Percentiles rank a stretch among this genome's conserved stretches.
Evolutionary conservation across 1,140 invertebrate genomes (phyloP).

Genomic region (Trichogramma pretiosum): DNA sequence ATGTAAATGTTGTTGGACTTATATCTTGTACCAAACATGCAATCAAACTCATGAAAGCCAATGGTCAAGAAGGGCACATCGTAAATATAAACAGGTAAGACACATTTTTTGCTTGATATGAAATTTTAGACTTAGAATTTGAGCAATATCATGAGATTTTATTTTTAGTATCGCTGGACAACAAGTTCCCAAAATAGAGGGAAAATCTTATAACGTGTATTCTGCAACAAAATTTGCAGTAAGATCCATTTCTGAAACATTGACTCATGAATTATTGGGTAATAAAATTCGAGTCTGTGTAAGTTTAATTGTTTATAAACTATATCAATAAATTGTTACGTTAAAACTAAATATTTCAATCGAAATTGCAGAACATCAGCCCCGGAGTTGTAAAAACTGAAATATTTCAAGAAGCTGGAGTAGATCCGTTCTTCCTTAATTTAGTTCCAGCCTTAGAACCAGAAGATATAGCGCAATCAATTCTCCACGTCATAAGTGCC

Average conservation of each 20-base stretch:
- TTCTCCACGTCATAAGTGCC: conserved; percentile 25
- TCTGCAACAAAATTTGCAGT: conserved; percentile 54
- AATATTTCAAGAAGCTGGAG: conserved; percentile 22
- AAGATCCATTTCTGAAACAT: conserved; percentile 50
- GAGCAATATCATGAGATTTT: background rate
- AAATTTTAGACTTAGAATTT: background rate
- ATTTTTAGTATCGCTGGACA: conserved; percentile 38
- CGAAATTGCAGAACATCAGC: conserved; percentile 18
- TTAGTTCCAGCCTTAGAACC: conserved; percentile 19
- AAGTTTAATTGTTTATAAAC: too few species aligned
- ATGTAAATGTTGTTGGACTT: conserved; percentile 50
- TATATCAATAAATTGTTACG: too few species aligned
- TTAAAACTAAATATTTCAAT: too few species aligned
- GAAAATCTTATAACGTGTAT: conserved; percentile 43
- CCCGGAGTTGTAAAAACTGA: conserved; percentile 11
- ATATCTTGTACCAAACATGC: conserved; percentile 49
- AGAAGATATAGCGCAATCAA: conserved; percentile 25
- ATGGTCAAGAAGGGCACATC: conserved; percentile 55
- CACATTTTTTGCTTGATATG: background rate
- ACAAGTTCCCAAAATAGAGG: conserved; percentile 21
- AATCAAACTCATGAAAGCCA: conserved; percentile 50
- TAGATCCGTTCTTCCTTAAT: background rate
- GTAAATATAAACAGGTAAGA: conserved; percentile 54
- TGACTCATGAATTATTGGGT: conserved; percentile 51
- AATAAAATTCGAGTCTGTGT: conserved; percentile 52